Percentiles rank a stretch among this genome's conserved stretches.
These are phyloP conservation scores for Chelonus formosanus DNA, from an alignment of 2,888 invertebrate genomes.

Conservation along the genomic window DNA sequence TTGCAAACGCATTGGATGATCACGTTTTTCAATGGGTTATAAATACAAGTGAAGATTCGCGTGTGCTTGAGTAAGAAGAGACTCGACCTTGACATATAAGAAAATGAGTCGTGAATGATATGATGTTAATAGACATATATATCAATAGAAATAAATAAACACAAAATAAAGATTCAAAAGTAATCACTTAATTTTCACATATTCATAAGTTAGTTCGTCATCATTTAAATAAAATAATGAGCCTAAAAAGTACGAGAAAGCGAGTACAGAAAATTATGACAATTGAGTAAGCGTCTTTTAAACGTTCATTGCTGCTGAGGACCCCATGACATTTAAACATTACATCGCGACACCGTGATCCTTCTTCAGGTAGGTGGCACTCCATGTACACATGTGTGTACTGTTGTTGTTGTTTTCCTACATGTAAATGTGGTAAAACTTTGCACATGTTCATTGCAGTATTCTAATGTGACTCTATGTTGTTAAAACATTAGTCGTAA, in stretches of 20 bases:
- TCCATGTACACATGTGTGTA: conserved; percentile 20
- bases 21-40: conserved; percentile 9
- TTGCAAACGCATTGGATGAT: not conserved
- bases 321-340: conserved; percentile 62
- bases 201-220: not conserved
- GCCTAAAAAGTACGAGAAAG: conserved; percentile 25
- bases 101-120: conserved; percentile 31
- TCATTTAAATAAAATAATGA: conserved; percentile 13
- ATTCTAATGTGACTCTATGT: conserved; percentile 20
- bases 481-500: conserved; percentile 35
- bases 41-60: conserved; percentile 18
- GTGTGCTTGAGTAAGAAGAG: not conserved
- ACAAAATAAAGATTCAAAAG: not conserved
- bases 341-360: conserved; percentile 33
- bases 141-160: not conserved
- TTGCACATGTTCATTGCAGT: conserved; percentile 8
- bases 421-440: not conserved
- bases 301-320: conserved; percentile 32
- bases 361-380: conserved; percentile 11
- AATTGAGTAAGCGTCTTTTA: conserved; percentile 41
- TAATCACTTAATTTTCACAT: too few relatives aligned
- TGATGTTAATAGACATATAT: conserved; percentile 1
- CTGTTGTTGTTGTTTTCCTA: conserved; percentile 1
- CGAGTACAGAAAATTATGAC: conserved; percentile 40
- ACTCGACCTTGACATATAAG: conserved; percentile 56